Conservation (phyloP, 35 echinoderm and acorn worm species). For the Chiridota heheva region DNA sequence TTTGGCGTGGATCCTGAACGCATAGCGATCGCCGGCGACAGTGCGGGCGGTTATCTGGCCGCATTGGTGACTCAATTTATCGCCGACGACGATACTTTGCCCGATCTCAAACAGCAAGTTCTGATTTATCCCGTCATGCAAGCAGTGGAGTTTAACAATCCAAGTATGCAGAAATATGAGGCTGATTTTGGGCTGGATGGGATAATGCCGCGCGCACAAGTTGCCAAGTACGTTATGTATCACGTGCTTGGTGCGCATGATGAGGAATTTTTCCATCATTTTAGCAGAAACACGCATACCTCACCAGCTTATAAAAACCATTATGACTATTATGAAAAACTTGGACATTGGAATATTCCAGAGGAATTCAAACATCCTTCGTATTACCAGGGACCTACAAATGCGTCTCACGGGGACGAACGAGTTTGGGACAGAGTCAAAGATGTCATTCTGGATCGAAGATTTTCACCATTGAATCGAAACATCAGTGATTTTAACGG, state of each 20-base stretch:
- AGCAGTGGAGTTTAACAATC: slow-evolving; percentile 46
- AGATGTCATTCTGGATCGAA: slow-evolving; percentile 38
- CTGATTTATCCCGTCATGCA: slow-evolving; percentile 73
- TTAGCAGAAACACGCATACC: slow-evolving; percentile 37
- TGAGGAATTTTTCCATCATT: not conserved
- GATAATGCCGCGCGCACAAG: slow-evolving; percentile 31
- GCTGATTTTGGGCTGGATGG: slow-evolving; percentile 39
- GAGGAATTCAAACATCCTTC: slow-evolving; percentile 5
- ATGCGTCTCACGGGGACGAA: not conserved
- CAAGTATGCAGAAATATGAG: slow-evolving; percentile 40
- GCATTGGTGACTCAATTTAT: slow-evolving; percentile 57
- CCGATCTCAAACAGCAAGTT: slow-evolving; percentile 63
- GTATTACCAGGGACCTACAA: not conserved
- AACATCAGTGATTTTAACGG: slow-evolving; percentile 31
- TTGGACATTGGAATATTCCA: slow-evolving; percentile 45
- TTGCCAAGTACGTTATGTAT: not conserved
- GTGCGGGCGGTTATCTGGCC: slow-evolving; percentile 73
- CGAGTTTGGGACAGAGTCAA: slow-evolving; percentile 39
- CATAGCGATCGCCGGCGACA: slow-evolving; percentile 79
- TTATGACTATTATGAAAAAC: slow-evolving; percentile 1
- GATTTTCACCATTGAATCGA: slow-evolving; percentile 51
- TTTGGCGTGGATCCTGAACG: slow-evolving; percentile 64
- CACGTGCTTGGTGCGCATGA: slow-evolving; percentile 41
- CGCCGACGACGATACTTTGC: slow-evolving; percentile 44
- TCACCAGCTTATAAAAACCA: slow-evolving; percentile 5